These are phyloP conservation scores for Litoditis marina DNA, from an alignment of 2,888 invertebrate genomes.

Conservation along the genomic window DNA sequence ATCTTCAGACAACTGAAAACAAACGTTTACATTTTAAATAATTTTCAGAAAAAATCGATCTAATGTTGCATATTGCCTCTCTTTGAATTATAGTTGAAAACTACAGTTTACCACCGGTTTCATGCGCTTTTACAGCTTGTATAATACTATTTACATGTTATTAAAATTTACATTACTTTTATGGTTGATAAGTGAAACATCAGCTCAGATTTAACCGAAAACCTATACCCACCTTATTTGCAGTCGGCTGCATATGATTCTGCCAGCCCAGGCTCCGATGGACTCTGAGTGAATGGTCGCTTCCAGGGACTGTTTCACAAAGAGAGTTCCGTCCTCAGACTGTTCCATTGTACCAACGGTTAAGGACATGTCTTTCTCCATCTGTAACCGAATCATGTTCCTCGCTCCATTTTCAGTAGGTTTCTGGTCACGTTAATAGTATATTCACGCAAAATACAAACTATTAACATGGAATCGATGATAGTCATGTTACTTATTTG, in stretches of 20 bases:
- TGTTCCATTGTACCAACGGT: conserved; percentile 35
- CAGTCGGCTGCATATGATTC: conserved; percentile 26
- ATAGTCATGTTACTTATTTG: too few relatives aligned
- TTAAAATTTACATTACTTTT: background rate
- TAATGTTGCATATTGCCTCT: too few relatives aligned
- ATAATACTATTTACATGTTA: too few relatives aligned
- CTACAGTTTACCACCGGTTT: too few relatives aligned
- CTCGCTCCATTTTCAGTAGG: too few relatives aligned
- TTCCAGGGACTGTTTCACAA: conserved; percentile 37
- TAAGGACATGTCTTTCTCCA: conserved; percentile 35
- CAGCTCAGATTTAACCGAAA: too few relatives aligned
- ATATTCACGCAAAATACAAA: too few relatives aligned
- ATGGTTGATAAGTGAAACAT: background rate
- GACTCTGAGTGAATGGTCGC: conserved; percentile 27
- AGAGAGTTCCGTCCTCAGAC: conserved; percentile 35
- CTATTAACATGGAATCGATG: too few relatives aligned
- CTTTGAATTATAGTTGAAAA: too few relatives aligned
- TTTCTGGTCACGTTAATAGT: too few relatives aligned
- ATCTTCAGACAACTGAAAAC: conserved; percentile 20
- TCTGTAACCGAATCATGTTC: conserved; percentile 15
- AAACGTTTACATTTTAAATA: conserved; percentile 1
- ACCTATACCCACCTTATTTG: conserved; percentile 5
- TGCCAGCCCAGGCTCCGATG: conserved; percentile 27
- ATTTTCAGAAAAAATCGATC: background rate
- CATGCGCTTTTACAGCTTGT: too few relatives aligned